Percentiles rank a stretch among this genome's conserved stretches.
Conservation (phyloP, 2,113 vertebrate genomes). For the Pluvianellus socialis region DNA sequence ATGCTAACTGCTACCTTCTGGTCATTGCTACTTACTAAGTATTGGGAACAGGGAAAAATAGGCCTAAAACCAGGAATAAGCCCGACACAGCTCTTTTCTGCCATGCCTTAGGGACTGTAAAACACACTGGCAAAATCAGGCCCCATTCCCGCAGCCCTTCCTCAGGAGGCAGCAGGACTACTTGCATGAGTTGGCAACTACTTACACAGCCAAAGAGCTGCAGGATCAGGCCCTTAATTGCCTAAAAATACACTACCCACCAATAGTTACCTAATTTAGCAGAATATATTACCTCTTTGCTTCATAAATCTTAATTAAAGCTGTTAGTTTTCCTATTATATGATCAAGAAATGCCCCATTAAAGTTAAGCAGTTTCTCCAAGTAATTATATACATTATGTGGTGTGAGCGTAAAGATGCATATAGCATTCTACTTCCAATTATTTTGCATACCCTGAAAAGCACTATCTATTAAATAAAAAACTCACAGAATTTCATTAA, state of each 20-base stretch:
- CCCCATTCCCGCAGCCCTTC: not conserved
- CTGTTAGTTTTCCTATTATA: constrained; percentile 85
- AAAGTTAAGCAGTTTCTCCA: constrained; percentile 82
- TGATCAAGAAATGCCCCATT: constrained; percentile 81
- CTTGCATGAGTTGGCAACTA: not conserved
- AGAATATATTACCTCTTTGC: constrained; percentile 84
- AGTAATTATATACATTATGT: constrained; percentile 78
- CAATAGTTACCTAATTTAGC: constrained; percentile 85
- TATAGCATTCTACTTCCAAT: constrained; percentile 63
- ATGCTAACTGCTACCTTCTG: not conserved
- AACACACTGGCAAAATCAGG: not conserved
- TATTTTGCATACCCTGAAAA: constrained; percentile 74
- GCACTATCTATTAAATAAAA: constrained; percentile 85
- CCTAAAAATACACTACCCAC: constrained; percentile 77
- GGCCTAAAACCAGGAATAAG: not conserved
- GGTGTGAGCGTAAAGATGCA: constrained; percentile 42
- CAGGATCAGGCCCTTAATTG: constrained; percentile 64
- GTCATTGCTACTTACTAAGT: too few relatives aligned
- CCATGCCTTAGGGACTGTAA: not conserved
- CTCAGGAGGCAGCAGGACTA: not conserved
- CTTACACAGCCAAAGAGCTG: not conserved
- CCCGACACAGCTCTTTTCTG: not conserved
- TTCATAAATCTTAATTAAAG: constrained; percentile 97
- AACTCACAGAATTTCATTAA: constrained; percentile 89
- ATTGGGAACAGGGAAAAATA: not conserved